Base-by-base conservation (phyloP, 2,888 invertebrate species). In the Iselma pallidipennis region DNA sequence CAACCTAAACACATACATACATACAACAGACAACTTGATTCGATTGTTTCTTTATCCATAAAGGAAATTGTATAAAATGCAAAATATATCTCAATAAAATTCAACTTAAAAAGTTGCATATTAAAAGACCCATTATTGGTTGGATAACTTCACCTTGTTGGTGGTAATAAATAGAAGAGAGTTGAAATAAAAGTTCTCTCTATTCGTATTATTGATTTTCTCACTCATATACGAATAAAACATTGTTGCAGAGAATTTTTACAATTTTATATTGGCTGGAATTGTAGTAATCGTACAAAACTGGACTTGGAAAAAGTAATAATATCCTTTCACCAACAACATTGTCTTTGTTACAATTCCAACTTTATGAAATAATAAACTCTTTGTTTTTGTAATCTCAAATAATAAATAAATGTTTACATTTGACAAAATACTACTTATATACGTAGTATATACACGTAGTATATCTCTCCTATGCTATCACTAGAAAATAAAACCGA, bases 361-460 rank as follows among this genome's bases (percentile, higher is more conserved):
- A 57, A 56, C 59, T 67, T 67, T 67, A 67, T 67, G 67, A 63
- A 67, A 67, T 65, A 67, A 65, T 67, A 67, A 67, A 67, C 63
- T 33, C 42, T 58, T 50, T 61, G 62, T 62, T 60, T 64, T 61
- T 64, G 63, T 65, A 65, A 61, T 37, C 37, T 16, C 37, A 19
- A 37, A n/a, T n/a, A n/a, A n/a, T n/a, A 16, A 16, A 37, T 16
- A 37, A 37, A 37, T 37, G 19, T 42, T 42, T 19, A 45, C 9
- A 12, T 45, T 37, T n/a, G 12, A 4, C 33, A 33, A 33, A n/a
- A n/a, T n/a, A n/a, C n/a, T n/a, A n/a, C n/a, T n/a, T n/a, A n/a
- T n/a, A n/a, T n/a, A n/a, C n/a, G n/a, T n/a, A n/a, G n/a, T n/a
- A n/a, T n/a, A n/a, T n/a, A n/a, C n/a, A n/a, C n/a, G n/a, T n/a